A percentile compares a stretch with the other conserved stretches of the same genome.
phyloP scores from a whole-genome alignment of 1,140 invertebrate genomes.

The Acyrthosiphon pisum region DNA sequence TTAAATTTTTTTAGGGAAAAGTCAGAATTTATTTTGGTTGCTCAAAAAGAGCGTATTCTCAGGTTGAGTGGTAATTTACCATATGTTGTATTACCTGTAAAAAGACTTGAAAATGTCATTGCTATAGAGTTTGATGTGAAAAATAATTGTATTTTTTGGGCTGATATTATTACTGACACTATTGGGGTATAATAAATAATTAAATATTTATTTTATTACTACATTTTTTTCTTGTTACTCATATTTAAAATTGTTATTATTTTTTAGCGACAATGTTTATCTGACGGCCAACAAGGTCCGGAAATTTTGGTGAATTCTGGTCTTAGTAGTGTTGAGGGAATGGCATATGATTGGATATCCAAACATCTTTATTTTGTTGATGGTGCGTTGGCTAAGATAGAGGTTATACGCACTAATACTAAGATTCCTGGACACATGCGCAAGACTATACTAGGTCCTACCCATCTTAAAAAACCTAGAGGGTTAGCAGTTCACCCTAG shows the following conservation, averaged over 20 bases:
- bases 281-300: slow-evolving; percentile 69
- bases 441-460: slow-evolving; percentile 76
- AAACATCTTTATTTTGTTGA: slow-evolving; percentile 93
- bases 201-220: background rate
- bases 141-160: slow-evolving; percentile 89
- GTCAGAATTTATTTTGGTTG: slow-evolving; percentile 79
- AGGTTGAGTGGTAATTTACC: slow-evolving; percentile 73
- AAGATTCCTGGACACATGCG: slow-evolving; percentile 75
- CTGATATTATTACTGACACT: slow-evolving; percentile 79
- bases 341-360: slow-evolving; percentile 93
- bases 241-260: background rate
- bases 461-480: slow-evolving; percentile 78
- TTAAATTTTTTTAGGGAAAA: slow-evolving; percentile 65
- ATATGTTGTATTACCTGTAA: slow-evolving; percentile 72
- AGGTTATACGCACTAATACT: slow-evolving; percentile 78
- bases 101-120: slow-evolving; percentile 78
- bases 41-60: slow-evolving; percentile 76
- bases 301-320: slow-evolving; percentile 78
- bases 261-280: slow-evolving; percentile 74
- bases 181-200: slow-evolving; percentile 68
- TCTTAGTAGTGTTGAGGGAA: slow-evolving; percentile 86
- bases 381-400: slow-evolving; percentile 77
- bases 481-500: slow-evolving; percentile 88
- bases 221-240: background rate
- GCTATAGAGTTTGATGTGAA: slow-evolving; percentile 87